Evolutionary conservation across 2,888 invertebrate species (phyloP), one percentile per base, ranked within the genome.

Genomic region (Parnassius mnemosyne): DNA sequence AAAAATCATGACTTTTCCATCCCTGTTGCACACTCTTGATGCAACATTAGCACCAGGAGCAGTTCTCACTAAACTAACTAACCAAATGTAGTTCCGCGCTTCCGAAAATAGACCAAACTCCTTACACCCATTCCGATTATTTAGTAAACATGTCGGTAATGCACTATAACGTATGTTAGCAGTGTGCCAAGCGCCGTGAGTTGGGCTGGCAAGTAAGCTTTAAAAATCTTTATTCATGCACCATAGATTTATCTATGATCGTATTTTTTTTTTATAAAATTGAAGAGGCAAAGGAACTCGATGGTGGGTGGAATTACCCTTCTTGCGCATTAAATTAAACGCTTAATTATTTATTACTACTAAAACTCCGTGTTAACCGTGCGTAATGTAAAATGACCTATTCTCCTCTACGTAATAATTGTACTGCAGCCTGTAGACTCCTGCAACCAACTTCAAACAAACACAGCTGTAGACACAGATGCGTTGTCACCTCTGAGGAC

Each of bases 301-400:
- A 25, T 25, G 3, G 25, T 3, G 3, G 3, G 25, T 0, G 3
- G 3, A 3, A 3, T 3, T 25, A 25, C 25, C 77, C 78, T 81
- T 82, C 81, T 77, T 72, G 78, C 86, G 77, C 90, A 91, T 90
- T 90, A 89, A 91, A 91, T 91, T 91, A 89, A 85, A 81, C 71
- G 82, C 79, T 85, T 86, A 87, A 87, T 89, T 89, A 89, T 91
- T 89, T 89, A 89, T 87, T 84, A 83, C 83, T 82, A 87, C 79
- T 91, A 88, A 89, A 90, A 86, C 84, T 71, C 78, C 77, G 78
- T 78, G 81, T 80, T 83, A 82, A 81, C 79, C 75, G 69, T 72
- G 75, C 73, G 76, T 83, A 83, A 72, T 66, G 68, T 74, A 81
- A 72, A 70, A 65, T 78, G 87, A 85, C 76, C 86, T 81, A 72